These are phyloP conservation scores for Pseudopodoces humilis DNA, from an alignment of 2,113 vertebrate species.

Conservation along the genomic window DNA sequence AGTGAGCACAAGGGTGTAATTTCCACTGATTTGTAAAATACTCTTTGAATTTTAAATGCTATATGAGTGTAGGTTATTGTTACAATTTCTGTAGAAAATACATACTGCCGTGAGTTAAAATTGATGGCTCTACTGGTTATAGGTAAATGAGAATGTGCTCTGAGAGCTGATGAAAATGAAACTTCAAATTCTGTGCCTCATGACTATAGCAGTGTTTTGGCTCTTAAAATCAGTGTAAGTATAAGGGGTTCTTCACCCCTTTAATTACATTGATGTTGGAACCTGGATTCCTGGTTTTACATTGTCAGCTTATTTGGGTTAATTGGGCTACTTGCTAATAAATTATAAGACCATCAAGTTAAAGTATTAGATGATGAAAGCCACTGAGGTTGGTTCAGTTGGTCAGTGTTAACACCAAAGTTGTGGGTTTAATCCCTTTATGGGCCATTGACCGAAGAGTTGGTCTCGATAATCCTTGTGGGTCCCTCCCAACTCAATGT, in stretches of 20 bases:
- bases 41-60: background rate
- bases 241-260: background rate
- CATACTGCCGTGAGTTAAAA: accelerated
- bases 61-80: background rate
- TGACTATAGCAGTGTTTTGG: background rate
- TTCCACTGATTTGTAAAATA: background rate
- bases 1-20: background rate
- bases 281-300: background rate
- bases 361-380: background rate
- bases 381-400: background rate
- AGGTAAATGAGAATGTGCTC: background rate
- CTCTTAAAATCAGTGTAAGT: background rate
- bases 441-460: no score
- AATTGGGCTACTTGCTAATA: background rate
- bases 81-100: background rate
- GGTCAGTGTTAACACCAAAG: background rate
- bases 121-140: background rate
- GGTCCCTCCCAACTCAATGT: background rate
- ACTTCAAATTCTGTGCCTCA: background rate
- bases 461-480: accelerated
- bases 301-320: background rate
- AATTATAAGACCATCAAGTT: accelerated
- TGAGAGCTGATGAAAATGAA: background rate
- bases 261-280: background rate
- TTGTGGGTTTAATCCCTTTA: accelerated